Evolutionary conservation across 2,113 vertebrate species (phyloP).

Genomic region (Noctilio leporinus): DNA sequence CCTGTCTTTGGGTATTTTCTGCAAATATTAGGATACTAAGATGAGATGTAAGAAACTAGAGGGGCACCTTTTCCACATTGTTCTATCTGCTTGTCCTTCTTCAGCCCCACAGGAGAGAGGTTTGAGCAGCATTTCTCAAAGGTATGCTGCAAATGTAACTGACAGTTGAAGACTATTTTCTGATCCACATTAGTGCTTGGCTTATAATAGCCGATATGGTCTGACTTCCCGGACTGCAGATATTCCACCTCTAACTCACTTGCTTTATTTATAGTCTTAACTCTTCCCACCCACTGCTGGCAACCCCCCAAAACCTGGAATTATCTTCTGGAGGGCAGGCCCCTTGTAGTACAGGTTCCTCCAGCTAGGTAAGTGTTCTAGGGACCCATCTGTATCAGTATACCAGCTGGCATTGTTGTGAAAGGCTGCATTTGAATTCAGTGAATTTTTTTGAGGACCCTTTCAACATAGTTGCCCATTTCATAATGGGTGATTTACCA

Average conservation of each 20-base stretch:
- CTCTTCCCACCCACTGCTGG: background rate
- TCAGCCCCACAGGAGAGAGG: background rate
- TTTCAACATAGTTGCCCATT: no score
- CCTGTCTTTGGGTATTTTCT: background rate
- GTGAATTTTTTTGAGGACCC: no score
- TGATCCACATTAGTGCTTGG: background rate
- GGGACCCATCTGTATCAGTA: no score
- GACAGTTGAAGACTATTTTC: constrained; percentile 30
- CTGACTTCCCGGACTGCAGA: background rate
- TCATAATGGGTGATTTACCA: no score
- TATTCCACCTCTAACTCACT: background rate
- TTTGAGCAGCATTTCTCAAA: background rate
- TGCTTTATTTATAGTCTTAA: background rate
- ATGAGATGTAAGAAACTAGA: background rate
- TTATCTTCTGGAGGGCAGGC: no score
- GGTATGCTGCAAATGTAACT: background rate
- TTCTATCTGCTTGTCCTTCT: background rate
- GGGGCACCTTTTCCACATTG: background rate
- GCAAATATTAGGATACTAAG: background rate
- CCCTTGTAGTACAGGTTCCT: no score
- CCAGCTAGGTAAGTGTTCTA: no score
- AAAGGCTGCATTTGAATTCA: no score
- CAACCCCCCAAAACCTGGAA: no score
- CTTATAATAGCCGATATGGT: constrained; percentile 4
- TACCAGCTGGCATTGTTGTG: no score